Conservation (phyloP, 2,888 invertebrate genomes). For the Drosophila bunnanda region DNA sequence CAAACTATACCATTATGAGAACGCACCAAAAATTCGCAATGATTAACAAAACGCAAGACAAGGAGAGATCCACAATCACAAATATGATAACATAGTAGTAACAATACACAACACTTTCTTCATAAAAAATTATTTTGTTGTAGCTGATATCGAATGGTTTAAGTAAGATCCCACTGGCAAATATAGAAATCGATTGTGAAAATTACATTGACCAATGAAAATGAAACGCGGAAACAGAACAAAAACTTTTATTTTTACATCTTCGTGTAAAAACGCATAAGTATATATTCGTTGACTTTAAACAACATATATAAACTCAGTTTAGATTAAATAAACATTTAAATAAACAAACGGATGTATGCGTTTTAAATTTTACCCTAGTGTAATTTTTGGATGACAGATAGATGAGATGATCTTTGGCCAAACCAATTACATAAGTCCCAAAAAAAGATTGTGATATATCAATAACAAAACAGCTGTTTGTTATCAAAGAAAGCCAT, state of each 20-base stretch:
- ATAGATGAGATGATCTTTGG: too few species aligned
- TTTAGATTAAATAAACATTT: background rate
- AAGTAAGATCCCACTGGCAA: slow-evolving; percentile 21
- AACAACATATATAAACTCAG: background rate
- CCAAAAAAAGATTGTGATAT: too few species aligned
- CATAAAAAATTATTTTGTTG: slow-evolving; percentile 37
- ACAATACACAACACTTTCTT: slow-evolving; percentile 44
- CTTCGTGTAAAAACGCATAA: background rate
- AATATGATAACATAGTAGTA: slow-evolving; percentile 41
- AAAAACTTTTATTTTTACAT: background rate
- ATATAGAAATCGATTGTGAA: slow-evolving; percentile 8
- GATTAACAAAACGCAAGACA: slow-evolving; percentile 33
- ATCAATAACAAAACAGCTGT: too few species aligned
- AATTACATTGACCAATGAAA: background rate
- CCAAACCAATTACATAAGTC: too few species aligned
- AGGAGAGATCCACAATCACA: slow-evolving; percentile 41
- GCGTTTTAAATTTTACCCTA: too few species aligned
- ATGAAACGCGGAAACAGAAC: slow-evolving; percentile 24
- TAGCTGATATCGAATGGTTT: slow-evolving; percentile 32
- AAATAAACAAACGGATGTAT: rapidly evolving
- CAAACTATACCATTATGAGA: slow-evolving; percentile 3
- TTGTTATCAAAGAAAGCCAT: too few species aligned
- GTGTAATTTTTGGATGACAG: background rate
- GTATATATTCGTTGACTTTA: background rate
- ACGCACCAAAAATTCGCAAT: slow-evolving; percentile 31